Conservation (phyloP, 2,797 vertebrate species). For the Falco berigora region DNA sequence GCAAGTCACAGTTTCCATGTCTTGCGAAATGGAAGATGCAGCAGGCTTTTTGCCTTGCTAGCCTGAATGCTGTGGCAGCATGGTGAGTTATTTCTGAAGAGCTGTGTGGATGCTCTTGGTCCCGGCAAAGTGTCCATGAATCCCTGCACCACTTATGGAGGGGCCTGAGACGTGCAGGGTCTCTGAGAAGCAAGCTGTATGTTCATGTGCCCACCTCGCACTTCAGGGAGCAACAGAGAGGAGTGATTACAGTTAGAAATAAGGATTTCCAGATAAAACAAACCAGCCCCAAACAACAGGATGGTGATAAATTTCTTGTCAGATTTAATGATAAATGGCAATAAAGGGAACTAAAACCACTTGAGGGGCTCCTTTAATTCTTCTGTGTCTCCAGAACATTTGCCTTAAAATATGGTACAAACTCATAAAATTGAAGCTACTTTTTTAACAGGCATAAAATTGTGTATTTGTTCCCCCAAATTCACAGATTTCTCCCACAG, state of each 20-base stretch:
- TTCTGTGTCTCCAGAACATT: neutral
- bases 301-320: neutral
- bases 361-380: neutral
- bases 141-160: neutral
- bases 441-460: neutral
- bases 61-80: neutral
- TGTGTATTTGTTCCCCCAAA: neutral
- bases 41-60: neutral
- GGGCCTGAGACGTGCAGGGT: neutral
- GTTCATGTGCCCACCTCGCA: neutral
- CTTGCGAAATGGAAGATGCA: neutral
- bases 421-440: neutral
- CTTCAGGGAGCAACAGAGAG: neutral
- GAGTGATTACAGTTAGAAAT: neutral
- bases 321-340: neutral
- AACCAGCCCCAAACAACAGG: neutral
- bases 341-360: neutral
- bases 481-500: neutral
- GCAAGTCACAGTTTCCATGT: neutral
- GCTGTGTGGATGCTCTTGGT: neutral
- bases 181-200: neutral
- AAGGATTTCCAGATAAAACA: neutral
- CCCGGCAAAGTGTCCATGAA: neutral
- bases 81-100: neutral
- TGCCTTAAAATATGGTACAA: neutral